Evolutionary conservation across 2,797 vertebrate genomes (phyloP), one percentile per base, ranked within the genome.

Genomic region (Limosa lapponica): DNA sequence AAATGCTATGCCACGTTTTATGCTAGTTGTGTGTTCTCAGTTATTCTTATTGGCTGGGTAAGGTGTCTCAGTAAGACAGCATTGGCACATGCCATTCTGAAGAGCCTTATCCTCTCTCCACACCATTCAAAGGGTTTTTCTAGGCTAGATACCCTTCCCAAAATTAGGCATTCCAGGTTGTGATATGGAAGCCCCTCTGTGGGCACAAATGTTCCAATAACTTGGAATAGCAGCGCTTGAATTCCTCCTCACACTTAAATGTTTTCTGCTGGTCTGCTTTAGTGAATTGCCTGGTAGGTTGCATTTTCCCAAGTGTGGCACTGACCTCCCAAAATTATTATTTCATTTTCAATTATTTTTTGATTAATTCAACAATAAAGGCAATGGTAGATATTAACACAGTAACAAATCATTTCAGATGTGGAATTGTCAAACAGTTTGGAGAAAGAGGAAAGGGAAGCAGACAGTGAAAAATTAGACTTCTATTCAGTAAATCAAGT

Each of bases 381-480:
- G 6, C 23, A 72, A 37, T 55, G 8, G 23, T 34, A 41, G 34
- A n/a, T 61, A 80, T 43, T 54, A 66, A 48, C 34, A 58, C 5
- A 12, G 25, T 49, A 91, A 93, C 32, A 77, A 86, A 65, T 78
- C 0, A 0, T 75, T 78, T 74, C 25, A 41, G 18, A 36, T 2
- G 12, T 69, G 8, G 22, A 93, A 43, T 44, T 75, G 27, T 18
- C 39, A 37, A 74, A 61, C 18, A 58, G 10, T 59, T 58, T 88
- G 51, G 28, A 86, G 54, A 86, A 72, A 64, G 7, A 59, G 9
- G 7, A 77, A 84, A 82, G 8, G 30, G 43, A 89, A 87, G 61
- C 16, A 94, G 92, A 48, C 20, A 82, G n/a, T 81, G 69, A 84
- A 85, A 93, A 92, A 72, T 48, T 28, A 71, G 43, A 32, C 44